Evolutionary conservation across 35 echinoderm and acorn worm species (phyloP), one percentile per base, ranked within the genome.

Genomic region (Strongylocentrotus purpuratus): DNA sequence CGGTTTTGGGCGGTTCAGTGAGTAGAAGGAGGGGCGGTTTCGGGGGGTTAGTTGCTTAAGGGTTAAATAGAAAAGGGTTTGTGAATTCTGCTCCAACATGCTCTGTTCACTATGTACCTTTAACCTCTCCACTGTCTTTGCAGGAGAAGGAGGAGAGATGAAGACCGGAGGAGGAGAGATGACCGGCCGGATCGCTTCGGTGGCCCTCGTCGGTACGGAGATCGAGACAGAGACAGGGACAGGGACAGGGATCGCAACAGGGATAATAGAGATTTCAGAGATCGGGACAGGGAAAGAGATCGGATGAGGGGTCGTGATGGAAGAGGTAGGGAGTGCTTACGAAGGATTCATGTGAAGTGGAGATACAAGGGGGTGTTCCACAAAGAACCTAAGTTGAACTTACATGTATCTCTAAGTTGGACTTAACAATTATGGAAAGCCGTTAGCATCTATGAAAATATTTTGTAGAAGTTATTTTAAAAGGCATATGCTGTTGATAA

Each of bases 141-240:
- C 45, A 93, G 95, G 85, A 96, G 95, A 88, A 94, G 93, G 55
- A 86, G 70, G 22, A 46, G 95, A 59, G 95, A 96, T 18, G 95
- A 96, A 41, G 95, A 96, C 78, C 47, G 95, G 11, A 86, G 95
- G 46, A 94, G 92, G 7, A 85, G 95, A 33, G 95, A 94, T 85
- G 95, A 96, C 35, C 35, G 95, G 46, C 88, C 31, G 17, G 95
- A 96, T 94, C 92, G 95, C 31, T 58, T 86, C 17, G 65, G n/a
- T n/a, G n/a, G 95, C 25, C 50, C 35, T 20, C 91, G 46, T 25
- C 45, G 91, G 91, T 33, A 93, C 48, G 33, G 91, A 32, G 91
- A 93, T 14, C 15, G 91, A n/a, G 91, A 94, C 31, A 58, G 92
- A 94, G 95, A 96, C 1, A 48, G 90, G 18, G 88, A 95, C 20